Evolutionary conservation across 2,113 vertebrate genomes (phyloP), one percentile per base, ranked within the genome.

Genomic region (Salvelinus namaycush): DNA sequence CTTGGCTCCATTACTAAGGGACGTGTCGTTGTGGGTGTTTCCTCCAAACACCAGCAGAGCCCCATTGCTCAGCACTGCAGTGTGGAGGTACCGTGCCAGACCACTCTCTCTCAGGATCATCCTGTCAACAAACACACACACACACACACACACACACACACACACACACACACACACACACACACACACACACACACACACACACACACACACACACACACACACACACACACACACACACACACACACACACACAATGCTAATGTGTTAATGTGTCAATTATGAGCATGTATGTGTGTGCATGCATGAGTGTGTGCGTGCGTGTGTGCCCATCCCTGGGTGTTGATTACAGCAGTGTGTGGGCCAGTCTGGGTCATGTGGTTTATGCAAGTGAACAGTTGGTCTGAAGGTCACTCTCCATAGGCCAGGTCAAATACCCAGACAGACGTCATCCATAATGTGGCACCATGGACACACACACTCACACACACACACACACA

Each of bases 1-100:
- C 76, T 97, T 98, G 2, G 96, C 96, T 0, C 97, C 96, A 0
- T 96, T 95, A 92, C 97, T 98, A 85, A 97, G 95, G 5, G 96
- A 97, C 0, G 96, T 98, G 92, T 98, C 96, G 0, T 98, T 98
- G 93, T 98, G 96, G 0, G 96, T 97, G 90, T 98, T 97, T 12
- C 97, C 97, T 1, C 96, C 96, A 13, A 97, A 97, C 54, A 97
- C 95, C 91, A 98, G 90, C 91, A 97, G 90, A 2, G 94, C 94
- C 26, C 96, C 95, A 2, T 94, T 95, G 84, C 95, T 68, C 27
- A 97, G 94, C 88, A 94, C 95, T 5, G 95, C 95, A 0, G 95
- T 92, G 90, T 98, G 97, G 92, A 98, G 86, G 82, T 97, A 97
- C 70, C 96, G 94, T 8, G 95, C 95, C 76, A 95, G 90, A 0